Base-by-base conservation (phyloP, 1,140 invertebrate species). In the Cydia strobilella region DNA sequence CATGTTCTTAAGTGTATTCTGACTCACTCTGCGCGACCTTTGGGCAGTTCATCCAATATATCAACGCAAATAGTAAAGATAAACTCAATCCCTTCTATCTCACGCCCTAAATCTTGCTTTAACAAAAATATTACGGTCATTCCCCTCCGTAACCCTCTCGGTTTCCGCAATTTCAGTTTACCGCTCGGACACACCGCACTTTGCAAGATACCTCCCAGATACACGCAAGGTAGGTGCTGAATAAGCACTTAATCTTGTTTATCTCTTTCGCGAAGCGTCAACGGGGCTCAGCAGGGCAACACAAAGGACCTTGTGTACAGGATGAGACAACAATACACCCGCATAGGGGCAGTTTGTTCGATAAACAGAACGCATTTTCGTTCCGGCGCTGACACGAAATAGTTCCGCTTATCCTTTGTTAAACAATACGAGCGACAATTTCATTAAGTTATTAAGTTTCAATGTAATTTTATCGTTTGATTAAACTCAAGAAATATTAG, bases 211-310 rank as follows among this genome's bases (percentile, higher is more conserved):
- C 73, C 76, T 79, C 79, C 76, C 75, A 75, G 74, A 77, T 79
- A 79, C 75, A 81, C 77, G 65, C 31, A 69, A 69, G 71, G 62
- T 80, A 82, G 78, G 76, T 79, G 83, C 78, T 82, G 76, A 79
- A 79, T 72, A 78, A 80, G 80, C 77, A 79, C 54, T 82, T 84
- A 82, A 87, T 85, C 81, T 86, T 82, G 80, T 88, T 85, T 88
- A 86, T 85, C 81, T 84, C 39, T 75, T 77, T 77, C 76, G 75
- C 74, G 75, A 71, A 78, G 80, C 74, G 73, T 75, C 71, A 74
- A 78, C 75, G 48, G 42, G 74, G 54, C 27, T 66, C 31, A 77
- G 75, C 74, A 75, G 71, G 45, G 75, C 74, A 51, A 75, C 71
- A 82, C 81, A 83, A 84, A 82, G 80, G 79, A 77, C 76, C 42